Base-by-base conservation (phyloP, 2,797 vertebrate species). In the Dallia pectoralis region DNA sequence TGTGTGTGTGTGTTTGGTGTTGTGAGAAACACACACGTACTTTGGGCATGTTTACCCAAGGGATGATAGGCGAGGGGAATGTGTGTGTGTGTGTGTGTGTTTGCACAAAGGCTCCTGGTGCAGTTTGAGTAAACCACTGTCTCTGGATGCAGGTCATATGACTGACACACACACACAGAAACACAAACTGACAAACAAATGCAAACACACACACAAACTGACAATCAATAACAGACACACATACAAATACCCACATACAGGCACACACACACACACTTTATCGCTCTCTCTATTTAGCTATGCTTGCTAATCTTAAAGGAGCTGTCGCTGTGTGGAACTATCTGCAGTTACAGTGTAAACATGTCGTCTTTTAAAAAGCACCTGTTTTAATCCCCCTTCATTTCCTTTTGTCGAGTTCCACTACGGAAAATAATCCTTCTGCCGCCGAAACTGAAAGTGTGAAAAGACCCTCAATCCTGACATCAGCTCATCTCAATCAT, bases 301-400 rank as follows among this genome's bases (percentile, higher is more conserved):
- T 69, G 72, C 77, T 78, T 74, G 74, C 78, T 89, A 89, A 91
- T 4, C 53, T 32, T 40, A 33, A 19, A 70, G 49, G 87, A 87
- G 87, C 84, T 83, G 79, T 82, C 83, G 84, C 83, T 82, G 74
- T 72, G 75, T 84, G 85, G 83, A 82, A 86, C 81, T 81, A 81
- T 75, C 85, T 72, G 78, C 81, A 65, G 67, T 78, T 84, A 90
- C 85, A 89, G 77, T 86, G 86, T 91, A 89, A 90, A 91, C 88
- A 91, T 89, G 81, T 82, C 79, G 83, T 76, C 74, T 77, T 90
- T 91, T 87, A 87, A 89, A 87, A 90, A 87, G 87, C 87, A 86
- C 85, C 85, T 81, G 77, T 80, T 88, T 85, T 87, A 91, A 90
- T 89, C 88, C 82, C 78, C 73, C 62, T 80, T 76, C 53, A 82